Evolutionary conservation across 2,888 invertebrate species (phyloP).

Genomic region (Cataglyphis altisquamis): DNA sequence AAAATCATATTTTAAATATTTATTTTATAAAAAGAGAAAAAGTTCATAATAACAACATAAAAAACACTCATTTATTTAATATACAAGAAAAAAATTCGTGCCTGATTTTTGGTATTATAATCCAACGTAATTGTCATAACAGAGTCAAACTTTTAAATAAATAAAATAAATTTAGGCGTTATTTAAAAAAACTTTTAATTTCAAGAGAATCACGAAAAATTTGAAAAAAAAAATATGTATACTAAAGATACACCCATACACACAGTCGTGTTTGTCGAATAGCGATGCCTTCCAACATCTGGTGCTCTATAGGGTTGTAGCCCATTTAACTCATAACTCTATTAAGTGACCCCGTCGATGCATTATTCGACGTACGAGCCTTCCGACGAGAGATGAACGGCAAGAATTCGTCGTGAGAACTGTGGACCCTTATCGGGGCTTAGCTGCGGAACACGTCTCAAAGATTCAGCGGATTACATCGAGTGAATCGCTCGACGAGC

Average conservation of each 20-base stretch:
- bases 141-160: neutral
- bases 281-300: neutral
- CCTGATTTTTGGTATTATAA: neutral
- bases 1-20: neutral
- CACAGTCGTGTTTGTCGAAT: neutral
- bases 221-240: too few relatives aligned
- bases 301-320: neutral
- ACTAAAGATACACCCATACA: neutral
- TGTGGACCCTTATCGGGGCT: conserved; percentile 52
- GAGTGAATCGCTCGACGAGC: conserved; percentile 57
- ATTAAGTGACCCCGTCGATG: conserved; percentile 32
- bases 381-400: conserved; percentile 35
- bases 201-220: neutral
- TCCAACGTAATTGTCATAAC: neutral
- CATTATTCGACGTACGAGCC: conserved; percentile 51
- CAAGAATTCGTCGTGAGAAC: conserved; percentile 56
- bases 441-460: conserved; percentile 52
- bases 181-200: neutral
- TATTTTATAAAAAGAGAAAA: neutral
- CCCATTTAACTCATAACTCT: conserved; percentile 21
- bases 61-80: neutral
- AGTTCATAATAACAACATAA: too few relatives aligned
- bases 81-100: neutral
- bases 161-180: neutral
- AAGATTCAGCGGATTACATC: conserved; percentile 62